Conservation (phyloP, 2,797 vertebrate species). For the Clarias fuscus region DNA sequence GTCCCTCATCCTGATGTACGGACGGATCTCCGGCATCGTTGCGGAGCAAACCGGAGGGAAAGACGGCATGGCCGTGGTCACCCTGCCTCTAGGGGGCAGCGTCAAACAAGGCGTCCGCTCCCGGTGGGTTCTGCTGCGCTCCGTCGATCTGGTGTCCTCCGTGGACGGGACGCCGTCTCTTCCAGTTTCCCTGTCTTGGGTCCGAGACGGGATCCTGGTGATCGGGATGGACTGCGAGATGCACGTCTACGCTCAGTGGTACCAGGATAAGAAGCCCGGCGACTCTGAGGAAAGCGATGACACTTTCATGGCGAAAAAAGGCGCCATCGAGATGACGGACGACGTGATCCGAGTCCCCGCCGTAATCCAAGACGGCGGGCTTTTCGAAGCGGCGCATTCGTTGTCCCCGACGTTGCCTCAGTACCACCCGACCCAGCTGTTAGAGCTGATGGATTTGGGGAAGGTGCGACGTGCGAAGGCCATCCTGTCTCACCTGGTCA, state of each 20-base stretch:
- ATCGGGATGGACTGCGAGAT: constrained; percentile 99
- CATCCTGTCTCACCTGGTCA: constrained; percentile 95
- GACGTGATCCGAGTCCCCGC: constrained; percentile 88
- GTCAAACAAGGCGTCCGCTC: constrained; percentile 97
- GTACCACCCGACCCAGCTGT: constrained; percentile 95
- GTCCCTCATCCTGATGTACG: constrained; percentile 97
- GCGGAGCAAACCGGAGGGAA: constrained; percentile 90
- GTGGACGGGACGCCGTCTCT: constrained; percentile 94
- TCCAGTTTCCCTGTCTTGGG: constrained; percentile 96
- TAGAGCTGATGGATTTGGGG: constrained; percentile 97
- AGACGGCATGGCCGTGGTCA: constrained; percentile 94
- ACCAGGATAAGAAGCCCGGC: constrained; percentile 84
- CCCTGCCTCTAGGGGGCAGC: constrained; percentile 95
- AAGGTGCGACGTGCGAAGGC: constrained; percentile 96
- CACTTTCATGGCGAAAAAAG: constrained; percentile 69
- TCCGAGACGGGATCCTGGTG: constrained; percentile 95
- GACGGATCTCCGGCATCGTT: constrained; percentile 93
- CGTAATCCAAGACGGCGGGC: constrained; percentile 92
- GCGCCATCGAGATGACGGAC: constrained; percentile 87
- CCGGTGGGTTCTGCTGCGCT: constrained; percentile 91
- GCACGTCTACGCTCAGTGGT: constrained; percentile 98
- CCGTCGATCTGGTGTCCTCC: constrained; percentile 91
- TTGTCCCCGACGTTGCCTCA: constrained; percentile 96
- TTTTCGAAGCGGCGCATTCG: constrained; percentile 96
- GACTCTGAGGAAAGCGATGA: constrained; percentile 76